Conservation (phyloP, 2,888 invertebrate species). For the Apamea anceps region DNA sequence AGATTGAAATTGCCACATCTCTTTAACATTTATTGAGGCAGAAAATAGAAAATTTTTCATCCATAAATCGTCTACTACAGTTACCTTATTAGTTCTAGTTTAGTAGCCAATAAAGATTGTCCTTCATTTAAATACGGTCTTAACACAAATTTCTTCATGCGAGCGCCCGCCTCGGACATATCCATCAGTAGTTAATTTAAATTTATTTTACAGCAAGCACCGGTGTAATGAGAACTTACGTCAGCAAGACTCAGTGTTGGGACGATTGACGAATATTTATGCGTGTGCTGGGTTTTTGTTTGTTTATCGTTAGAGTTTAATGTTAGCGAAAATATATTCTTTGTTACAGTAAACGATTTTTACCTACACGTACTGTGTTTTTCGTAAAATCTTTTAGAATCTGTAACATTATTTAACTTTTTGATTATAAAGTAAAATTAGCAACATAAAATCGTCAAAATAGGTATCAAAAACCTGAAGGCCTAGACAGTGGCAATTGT, state of each 20-base stretch:
- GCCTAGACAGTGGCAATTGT: not conserved
- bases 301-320: conserved; percentile 26
- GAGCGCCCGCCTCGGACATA: conserved; percentile 68
- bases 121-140: conserved; percentile 62
- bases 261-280: conserved; percentile 61
- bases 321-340: conserved; percentile 13
- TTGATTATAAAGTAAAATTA: not conserved
- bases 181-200: conserved; percentile 82
- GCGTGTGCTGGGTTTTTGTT: conserved; percentile 9
- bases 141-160: conserved; percentile 56
- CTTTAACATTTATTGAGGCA: not conserved
- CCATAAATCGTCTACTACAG: conserved; percentile 22
- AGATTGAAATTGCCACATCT: not conserved
- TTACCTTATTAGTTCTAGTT: conserved; percentile 48
- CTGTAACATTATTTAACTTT: not conserved
- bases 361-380: not conserved
- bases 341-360: not conserved
- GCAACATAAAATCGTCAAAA: not conserved
- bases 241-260: conserved; percentile 41
- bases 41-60: conserved; percentile 8
- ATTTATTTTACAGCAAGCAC: conserved; percentile 81
- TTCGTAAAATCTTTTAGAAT: not conserved
- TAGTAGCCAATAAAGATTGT: conserved; percentile 59
- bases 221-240: conserved; percentile 73
- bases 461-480: not conserved